These are phyloP conservation scores for Sarcophaga rosellei DNA, from an alignment of 2,888 invertebrate genomes.

Conservation along the genomic window DNA sequence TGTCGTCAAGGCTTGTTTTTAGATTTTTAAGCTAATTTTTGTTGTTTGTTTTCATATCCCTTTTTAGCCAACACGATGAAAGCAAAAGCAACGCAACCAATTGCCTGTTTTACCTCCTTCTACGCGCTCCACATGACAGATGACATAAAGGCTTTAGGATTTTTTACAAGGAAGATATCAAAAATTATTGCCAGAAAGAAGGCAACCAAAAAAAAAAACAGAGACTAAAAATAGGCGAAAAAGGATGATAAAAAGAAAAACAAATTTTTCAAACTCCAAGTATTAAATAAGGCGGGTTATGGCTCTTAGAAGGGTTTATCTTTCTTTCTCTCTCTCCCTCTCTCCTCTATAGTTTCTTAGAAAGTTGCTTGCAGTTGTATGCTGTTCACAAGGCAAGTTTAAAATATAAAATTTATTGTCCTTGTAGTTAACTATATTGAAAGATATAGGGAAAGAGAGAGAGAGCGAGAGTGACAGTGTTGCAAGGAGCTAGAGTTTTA, in stretches of 20 bases:
- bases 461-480: not conserved
- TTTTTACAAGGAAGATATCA: not conserved
- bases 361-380: slow-evolving; percentile 39
- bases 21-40: not conserved
- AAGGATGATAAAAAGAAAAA: not conserved
- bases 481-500: slow-evolving; percentile 27
- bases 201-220: too few species aligned
- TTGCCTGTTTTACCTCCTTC: slow-evolving; percentile 14
- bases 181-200: not conserved
- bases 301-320: slow-evolving; percentile 7
- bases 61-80: too few species aligned
- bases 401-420: slow-evolving; percentile 12
- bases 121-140: not conserved
- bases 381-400: not conserved
- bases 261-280: slow-evolving; percentile 38
- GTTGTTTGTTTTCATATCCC: not conserved
- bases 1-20: not conserved
- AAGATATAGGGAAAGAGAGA: not conserved
- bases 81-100: not conserved
- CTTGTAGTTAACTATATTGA: slow-evolving; percentile 17
- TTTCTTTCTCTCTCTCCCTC: not conserved
- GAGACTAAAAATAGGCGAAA: not conserved
- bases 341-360: not conserved
- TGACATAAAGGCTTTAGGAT: not conserved
- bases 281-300: slow-evolving; percentile 30